Evolutionary conservation across 2,113 vertebrate genomes (phyloP).

Genomic region (western clawed frog (Xenopus tropicalis)): UCB_Xtro_10.0 CM004445.2:113272001-113272500

Average conservation of each 20-base stretch:
- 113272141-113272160: too few species aligned
- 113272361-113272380: constrained; percentile 66
- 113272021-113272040: too few species aligned
- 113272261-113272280: constrained; percentile 20
- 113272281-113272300: constrained; percentile 64
- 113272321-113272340: constrained; percentile 60
- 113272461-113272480: constrained; percentile 56
- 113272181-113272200: too few species aligned
- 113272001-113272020: too few species aligned
- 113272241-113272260: background rate
- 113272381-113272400: constrained; percentile 68
- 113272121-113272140: too few species aligned
- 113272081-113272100: too few species aligned
- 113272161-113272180: too few species aligned
- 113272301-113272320: constrained; percentile 60
- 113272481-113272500: constrained; percentile 46
- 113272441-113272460: constrained; percentile 56
- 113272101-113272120: too few species aligned
- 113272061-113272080: too few species aligned
- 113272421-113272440: constrained; percentile 55
- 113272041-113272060: too few species aligned
- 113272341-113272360: constrained; percentile 66
- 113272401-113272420: constrained; percentile 59
- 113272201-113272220: too few species aligned
- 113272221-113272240: too few species aligned